Percentiles rank a stretch among this genome's conserved stretches.
These are phyloP conservation scores for Thereva unica DNA, from an alignment of 2,888 invertebrate genomes.

Conservation along the genomic window DNA sequence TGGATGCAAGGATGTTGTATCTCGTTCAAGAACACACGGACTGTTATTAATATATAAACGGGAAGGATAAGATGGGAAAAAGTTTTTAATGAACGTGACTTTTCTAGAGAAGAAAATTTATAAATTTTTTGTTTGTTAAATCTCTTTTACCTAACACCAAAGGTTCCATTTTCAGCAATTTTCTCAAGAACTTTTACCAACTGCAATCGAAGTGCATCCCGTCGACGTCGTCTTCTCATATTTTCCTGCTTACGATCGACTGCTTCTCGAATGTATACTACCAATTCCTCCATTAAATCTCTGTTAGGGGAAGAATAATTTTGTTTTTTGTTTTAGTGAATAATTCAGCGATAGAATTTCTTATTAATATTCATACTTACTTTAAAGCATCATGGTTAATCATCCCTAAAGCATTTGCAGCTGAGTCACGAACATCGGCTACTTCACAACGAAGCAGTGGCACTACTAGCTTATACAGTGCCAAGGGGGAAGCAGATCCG, in stretches of 20 bases:
- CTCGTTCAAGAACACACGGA: conserved; percentile 79
- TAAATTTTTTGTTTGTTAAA: background rate
- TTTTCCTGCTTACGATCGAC: conserved; percentile 98
- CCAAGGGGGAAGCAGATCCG: conserved; percentile 76
- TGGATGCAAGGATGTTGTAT: conserved; percentile 81
- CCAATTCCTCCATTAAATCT: conserved; percentile 94
- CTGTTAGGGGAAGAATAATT: conserved; percentile 59
- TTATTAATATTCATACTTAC: conserved; percentile 61
- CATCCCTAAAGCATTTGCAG: conserved; percentile 91
- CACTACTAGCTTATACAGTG: conserved; percentile 89
- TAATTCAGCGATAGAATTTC: conserved; percentile 17
- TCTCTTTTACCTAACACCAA: conserved; percentile 72
- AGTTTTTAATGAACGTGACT: background rate
- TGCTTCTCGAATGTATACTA: conserved; percentile 89
- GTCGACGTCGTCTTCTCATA: conserved; percentile 83
- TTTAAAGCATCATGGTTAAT: conserved; percentile 93
- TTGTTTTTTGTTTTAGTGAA: background rate
- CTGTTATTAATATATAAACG: conserved; percentile 57
- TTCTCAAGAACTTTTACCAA: conserved; percentile 89
- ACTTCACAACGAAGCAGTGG: conserved; percentile 92
- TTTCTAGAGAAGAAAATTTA: too few relatives aligned
- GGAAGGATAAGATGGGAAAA: background rate
- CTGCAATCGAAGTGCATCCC: conserved; percentile 90
- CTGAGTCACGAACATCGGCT: conserved; percentile 90
- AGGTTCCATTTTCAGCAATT: conserved; percentile 89